phyloP scores from a whole-genome alignment of 2,888 invertebrate species.

The Odontothrips loti region DNA sequence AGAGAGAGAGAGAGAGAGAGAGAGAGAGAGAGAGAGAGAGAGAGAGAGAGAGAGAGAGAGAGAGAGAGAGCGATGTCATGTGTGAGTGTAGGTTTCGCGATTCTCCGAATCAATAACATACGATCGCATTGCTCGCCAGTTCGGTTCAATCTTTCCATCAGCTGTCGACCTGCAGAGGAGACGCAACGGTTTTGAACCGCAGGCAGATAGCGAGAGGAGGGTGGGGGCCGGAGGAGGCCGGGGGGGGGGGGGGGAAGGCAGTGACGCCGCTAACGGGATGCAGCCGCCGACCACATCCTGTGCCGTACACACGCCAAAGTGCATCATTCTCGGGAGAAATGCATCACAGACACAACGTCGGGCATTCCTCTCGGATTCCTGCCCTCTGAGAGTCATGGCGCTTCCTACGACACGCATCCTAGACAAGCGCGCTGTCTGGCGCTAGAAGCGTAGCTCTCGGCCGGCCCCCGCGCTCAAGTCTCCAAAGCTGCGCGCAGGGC shows the following conservation, averaged over 20 bases:
- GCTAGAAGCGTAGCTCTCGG: too few relatives aligned
- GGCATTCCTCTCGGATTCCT: too few relatives aligned
- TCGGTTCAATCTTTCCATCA: conserved; percentile 26
- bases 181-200: background rate
- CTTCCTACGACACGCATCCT: background rate
- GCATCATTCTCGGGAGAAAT: too few relatives aligned
- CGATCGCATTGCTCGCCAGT: conserved; percentile 22
- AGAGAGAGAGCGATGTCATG: background rate
- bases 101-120: conserved; percentile 26
- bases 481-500: background rate
- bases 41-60: background rate
- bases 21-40: background rate
- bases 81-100: conserved; percentile 10
- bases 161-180: conserved; percentile 5
- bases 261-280: background rate
- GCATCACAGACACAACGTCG: background rate
- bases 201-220: background rate
- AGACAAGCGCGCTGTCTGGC: background rate
- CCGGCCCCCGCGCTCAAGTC: background rate
- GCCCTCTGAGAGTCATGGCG: background rate
- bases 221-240: background rate
- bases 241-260: background rate
- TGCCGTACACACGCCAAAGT: background rate
- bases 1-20: background rate
- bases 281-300: conserved; percentile 14